A percentile compares a stretch with the other conserved stretches of the same genome.
Conservation (phyloP, 2,113 vertebrate genomes). For the Indri indri region DNA sequence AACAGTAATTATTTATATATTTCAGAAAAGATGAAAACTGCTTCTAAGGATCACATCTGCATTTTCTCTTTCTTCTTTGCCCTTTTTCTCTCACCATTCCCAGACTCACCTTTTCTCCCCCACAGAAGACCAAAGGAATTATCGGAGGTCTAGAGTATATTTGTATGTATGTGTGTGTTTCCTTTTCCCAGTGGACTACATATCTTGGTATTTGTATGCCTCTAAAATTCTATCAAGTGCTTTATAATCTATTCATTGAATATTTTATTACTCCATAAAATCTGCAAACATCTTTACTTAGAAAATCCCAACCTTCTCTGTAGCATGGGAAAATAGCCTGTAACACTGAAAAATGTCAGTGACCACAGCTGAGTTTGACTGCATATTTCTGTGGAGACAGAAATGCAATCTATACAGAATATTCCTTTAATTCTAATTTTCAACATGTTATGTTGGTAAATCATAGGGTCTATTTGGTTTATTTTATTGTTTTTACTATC, state of each 20-base stretch:
- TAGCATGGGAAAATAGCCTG: neutral
- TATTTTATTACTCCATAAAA: constrained; percentile 68
- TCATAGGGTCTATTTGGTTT: neutral
- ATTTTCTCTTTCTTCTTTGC: neutral
- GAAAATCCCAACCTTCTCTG: neutral
- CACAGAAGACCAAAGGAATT: neutral
- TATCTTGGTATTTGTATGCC: constrained; percentile 1
- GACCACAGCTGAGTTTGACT: neutral
- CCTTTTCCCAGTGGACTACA: neutral
- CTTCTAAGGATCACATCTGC: neutral
- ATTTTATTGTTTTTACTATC: neutral
- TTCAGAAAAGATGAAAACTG: neutral
- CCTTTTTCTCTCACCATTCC: neutral
- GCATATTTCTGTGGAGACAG: neutral
- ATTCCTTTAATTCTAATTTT: constrained; percentile 11
- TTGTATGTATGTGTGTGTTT: accelerated
- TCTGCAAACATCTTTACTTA: constrained; percentile 47
- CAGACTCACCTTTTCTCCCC: accelerated
- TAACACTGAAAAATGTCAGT: constrained; percentile 49
- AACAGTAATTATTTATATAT: neutral
- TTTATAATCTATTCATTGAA: constrained; percentile 62
- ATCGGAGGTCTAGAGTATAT: neutral
- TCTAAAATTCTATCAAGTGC: constrained; percentile 63
- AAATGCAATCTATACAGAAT: neutral
- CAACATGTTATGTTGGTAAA: neutral